A percentile compares a stretch with the other conserved stretches of the same genome.
Evolutionary conservation across 1,140 invertebrate species (phyloP).

Genomic region (Ceratoteleas bidentatus): DNA sequence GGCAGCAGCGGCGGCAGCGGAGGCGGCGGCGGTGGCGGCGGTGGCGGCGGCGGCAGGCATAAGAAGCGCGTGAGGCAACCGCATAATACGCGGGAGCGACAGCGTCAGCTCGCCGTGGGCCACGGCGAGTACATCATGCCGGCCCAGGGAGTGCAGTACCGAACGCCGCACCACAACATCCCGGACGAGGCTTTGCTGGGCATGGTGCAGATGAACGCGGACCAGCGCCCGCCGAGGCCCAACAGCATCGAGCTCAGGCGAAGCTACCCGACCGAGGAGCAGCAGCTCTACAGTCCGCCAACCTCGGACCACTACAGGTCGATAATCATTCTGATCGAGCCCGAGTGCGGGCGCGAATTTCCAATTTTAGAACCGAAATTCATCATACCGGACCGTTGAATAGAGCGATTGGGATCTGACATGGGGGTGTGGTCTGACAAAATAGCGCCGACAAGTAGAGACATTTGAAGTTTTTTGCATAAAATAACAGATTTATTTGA

Average conservation of each 20-base stretch:
- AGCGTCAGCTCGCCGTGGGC: constrained; percentile 90
- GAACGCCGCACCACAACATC: constrained; percentile 76
- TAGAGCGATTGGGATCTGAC: too few relatives aligned
- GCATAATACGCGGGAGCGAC: constrained; percentile 92
- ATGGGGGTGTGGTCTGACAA: too few relatives aligned
- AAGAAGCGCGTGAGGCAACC: constrained; percentile 92
- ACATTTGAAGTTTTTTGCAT: too few relatives aligned
- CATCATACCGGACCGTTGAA: too few relatives aligned
- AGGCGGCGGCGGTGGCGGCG: constrained; percentile 82
- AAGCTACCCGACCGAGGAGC: constrained; percentile 85
- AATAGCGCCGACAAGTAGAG: too few relatives aligned
- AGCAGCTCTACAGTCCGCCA: constrained; percentile 81
- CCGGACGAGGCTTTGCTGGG: constrained; percentile 77
- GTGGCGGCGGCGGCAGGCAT: constrained; percentile 84
- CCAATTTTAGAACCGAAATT: too few relatives aligned
- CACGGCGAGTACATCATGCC: constrained; percentile 94
- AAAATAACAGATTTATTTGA: too few relatives aligned
- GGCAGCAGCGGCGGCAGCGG: constrained; percentile 81
- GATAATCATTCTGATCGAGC: background rate
- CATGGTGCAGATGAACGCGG: constrained; percentile 78
- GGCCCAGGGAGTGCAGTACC: constrained; percentile 76
- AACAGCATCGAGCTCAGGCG: constrained; percentile 89
- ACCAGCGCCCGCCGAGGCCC: constrained; percentile 85
- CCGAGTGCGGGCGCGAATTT: too few relatives aligned
- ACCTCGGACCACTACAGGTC: constrained; percentile 79